Evolutionary conservation across 1,140 invertebrate species (phyloP), one percentile per base, ranked within the genome.

Genomic region (Theocolax elegans): DNA sequence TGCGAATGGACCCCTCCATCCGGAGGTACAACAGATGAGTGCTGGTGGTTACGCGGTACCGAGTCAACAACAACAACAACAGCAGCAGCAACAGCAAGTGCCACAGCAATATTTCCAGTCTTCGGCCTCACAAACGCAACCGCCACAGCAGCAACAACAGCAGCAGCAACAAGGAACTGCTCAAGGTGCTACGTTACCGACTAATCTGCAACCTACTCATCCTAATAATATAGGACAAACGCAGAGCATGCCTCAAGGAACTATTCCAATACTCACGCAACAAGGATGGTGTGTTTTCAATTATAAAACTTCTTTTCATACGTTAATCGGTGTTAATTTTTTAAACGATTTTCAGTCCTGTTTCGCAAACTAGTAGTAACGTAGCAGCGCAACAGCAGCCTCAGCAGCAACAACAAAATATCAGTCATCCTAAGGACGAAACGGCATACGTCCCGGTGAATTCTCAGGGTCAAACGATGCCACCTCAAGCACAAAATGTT

Each of bases 221-320:
- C 86, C 87, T 12, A 88, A 85, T 68, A 83, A 83, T 62, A 79
- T 86, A 31, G 75, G 86, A 38, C 87, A 88, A 58, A 84, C 89
- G 60, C 87, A 87, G 67, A 89, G 83, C 73, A 86, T 89, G 77
- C 84, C 88, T 7, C 88, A 89, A 79, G 87, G 87, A 63, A 85
- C 88, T 72, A 88, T 90, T 69, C 87, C 89, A 66, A 85, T 89
- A 79, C 88, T 90, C 81, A 79, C 85, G 13, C 83, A 87, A 58
- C 62, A 58, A 31, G 62, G 62, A 42, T 65, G 60, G 69, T 71
- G 29, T 1, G 60, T 48, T 38, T 35, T 29, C 1, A 38, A 12
- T 44, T 44, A 44, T 44, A 9, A 44, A 44, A 44, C 6, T 46
- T 46, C 42, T 46, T n/a, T n/a, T n/a, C n/a, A n/a, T 46, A 19